Base-by-base conservation (phyloP, 2,113 vertebrate genomes). In the Sylvia atricapilla region DNA sequence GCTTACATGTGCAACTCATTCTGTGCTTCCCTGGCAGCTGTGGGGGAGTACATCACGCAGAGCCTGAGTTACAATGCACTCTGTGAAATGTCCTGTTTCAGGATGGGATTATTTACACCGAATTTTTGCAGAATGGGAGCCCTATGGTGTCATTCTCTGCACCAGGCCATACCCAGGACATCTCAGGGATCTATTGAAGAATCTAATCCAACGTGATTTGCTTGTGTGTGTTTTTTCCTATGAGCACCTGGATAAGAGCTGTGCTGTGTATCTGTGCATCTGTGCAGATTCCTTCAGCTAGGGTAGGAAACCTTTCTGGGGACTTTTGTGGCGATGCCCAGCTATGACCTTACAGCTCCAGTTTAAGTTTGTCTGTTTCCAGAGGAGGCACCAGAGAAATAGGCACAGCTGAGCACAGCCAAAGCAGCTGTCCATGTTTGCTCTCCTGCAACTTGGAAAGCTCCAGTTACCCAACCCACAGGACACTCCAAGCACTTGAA, bases 1-100 rank as follows among this genome's bases (percentile, higher is more conserved):
- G 33, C 52, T 92, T 37, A 62, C 50, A 37, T 0, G 2, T 21
- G 17, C 24, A 63, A 28, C 33, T 41, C 0, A 0, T 74, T 64
- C 52, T 43, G 39, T 56, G 43, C 35, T 72, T 17, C 62, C 25
- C n/a, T 4, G 2, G 75, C 58, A 79, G 83, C n/a, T 28, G 27
- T 43, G 55, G 6, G 72, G 22, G 49, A 55, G 8, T 0, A 0
- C 35, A 43, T 49, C 27, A 70, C 15, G 15, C 10, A 20, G 53
- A 87, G 39, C 30, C 1, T 2, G n/a, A 66, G 44, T 37, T 83
- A 23, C 1, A 31, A 25, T 35, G 33, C 20, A 7, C 44, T 39
- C 53, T 52, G 37, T 59, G 46, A 74, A 84, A 72, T 37, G 49
- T 37, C 19, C 23, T 80, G 41, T 2, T 23, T 73, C 25, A 79